Evolutionary conservation across 2,888 invertebrate species (phyloP).

Genomic region (Eledone cirrhosa): DNA sequence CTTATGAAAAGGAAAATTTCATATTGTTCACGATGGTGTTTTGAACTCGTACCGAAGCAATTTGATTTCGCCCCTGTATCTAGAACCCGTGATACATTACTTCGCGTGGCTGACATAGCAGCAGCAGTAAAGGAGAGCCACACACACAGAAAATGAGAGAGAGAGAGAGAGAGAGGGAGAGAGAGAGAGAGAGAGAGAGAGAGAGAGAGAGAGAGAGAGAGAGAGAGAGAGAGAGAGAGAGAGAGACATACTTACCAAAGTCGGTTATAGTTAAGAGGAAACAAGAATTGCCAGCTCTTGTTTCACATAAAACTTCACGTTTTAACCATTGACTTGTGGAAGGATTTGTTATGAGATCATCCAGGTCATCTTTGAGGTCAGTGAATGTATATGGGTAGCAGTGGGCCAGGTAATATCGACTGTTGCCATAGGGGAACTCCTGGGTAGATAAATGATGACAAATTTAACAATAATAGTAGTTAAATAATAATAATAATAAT

Average conservation of each 20-base stretch:
- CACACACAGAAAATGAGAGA: too few species aligned
- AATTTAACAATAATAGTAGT: not conserved
- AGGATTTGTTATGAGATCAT: slow-evolving; percentile 51
- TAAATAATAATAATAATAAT: not conserved
- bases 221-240: too few species aligned
- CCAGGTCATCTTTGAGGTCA: slow-evolving; percentile 65
- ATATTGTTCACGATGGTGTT: too few species aligned
- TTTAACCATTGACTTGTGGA: slow-evolving; percentile 51
- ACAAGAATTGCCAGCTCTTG: slow-evolving; percentile 66
- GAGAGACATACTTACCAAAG: slow-evolving; percentile 55
- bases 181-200: too few species aligned
- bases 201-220: too few species aligned
- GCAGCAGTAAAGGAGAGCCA: too few species aligned
- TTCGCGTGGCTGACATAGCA: too few species aligned
- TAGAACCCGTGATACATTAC: too few species aligned
- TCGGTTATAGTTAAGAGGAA: slow-evolving; percentile 65
- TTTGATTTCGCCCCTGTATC: too few species aligned
- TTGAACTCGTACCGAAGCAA: too few species aligned
- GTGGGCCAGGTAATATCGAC: slow-evolving; percentile 64
- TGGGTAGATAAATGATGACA: slow-evolving; percentile 35
- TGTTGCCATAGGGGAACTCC: slow-evolving; percentile 62
- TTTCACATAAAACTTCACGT: slow-evolving; percentile 64
- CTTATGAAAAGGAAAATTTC: too few species aligned
- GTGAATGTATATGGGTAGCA: slow-evolving; percentile 67
- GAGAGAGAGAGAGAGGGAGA: too few species aligned